A percentile compares a stretch with the other conserved stretches of the same genome.
Evolutionary conservation across 2,797 vertebrate species (phyloP).

Genomic region (Simalia tracyae): DNA sequence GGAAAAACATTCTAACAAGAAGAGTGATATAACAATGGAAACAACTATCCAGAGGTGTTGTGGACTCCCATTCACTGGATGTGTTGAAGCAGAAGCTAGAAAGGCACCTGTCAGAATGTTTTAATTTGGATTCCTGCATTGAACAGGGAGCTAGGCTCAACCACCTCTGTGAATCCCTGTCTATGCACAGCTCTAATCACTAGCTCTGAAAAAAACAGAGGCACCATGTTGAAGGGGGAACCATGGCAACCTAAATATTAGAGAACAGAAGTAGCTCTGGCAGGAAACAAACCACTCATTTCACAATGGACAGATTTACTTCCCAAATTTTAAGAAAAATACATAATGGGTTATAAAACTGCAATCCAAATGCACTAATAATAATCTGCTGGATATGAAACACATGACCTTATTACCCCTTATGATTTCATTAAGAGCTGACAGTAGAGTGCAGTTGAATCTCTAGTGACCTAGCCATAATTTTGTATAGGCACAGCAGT

Average conservation of each 20-base stretch:
- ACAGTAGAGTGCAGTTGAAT: conserved; percentile 26
- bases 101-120: neutral
- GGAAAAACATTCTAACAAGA: neutral
- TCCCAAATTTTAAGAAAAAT: conserved; percentile 33
- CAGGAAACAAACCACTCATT: conserved; percentile 31
- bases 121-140: neutral
- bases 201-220: neutral
- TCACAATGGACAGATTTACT: conserved; percentile 32
- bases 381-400: conserved; percentile 37
- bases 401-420: conserved; percentile 32
- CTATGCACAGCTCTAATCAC: neutral
- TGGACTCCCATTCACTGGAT: neutral
- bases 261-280: neutral
- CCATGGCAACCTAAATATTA: neutral
- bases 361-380: conserved; percentile 27
- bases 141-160: neutral
- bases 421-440: conserved; percentile 34
- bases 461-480: conserved; percentile 38
- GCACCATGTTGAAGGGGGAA: neutral
- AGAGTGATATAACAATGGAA: neutral
- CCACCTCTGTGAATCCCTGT: neutral
- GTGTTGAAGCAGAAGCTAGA: neutral
- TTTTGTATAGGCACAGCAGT: conserved; percentile 37
- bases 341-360: conserved; percentile 42
- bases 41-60: neutral